phyloP scores from a whole-genome alignment of 2,888 invertebrate species.

The Macropis europaea region DNA sequence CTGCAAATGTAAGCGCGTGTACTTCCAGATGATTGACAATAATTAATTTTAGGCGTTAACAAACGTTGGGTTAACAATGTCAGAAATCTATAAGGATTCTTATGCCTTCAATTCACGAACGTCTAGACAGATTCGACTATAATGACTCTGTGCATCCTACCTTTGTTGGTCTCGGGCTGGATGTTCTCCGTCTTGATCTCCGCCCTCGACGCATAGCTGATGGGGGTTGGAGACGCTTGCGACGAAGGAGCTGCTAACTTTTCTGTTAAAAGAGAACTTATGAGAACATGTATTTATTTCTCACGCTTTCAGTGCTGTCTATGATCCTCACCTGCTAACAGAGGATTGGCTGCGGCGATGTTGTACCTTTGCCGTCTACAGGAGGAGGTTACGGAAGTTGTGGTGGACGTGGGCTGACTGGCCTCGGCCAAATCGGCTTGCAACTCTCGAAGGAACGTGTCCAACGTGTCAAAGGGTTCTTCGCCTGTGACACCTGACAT shows the following conservation, averaged over 20 bases:
- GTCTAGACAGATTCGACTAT: too few species aligned
- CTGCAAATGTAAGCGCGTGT: too few species aligned
- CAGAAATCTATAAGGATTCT: too few species aligned
- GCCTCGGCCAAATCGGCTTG: slow-evolving; percentile 80
- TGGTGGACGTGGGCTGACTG: slow-evolving; percentile 81
- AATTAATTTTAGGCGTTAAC: too few species aligned
- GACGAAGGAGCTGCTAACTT: slow-evolving; percentile 80
- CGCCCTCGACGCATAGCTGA: slow-evolving; percentile 74
- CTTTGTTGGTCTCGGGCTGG: slow-evolving; percentile 75
- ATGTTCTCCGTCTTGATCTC: slow-evolving; percentile 77
- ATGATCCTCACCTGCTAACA: slow-evolving; percentile 87
- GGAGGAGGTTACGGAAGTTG: slow-evolving; percentile 80
- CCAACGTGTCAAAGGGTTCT: slow-evolving; percentile 91
- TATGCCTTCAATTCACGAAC: too few species aligned
- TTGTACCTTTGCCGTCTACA: slow-evolving; percentile 86
- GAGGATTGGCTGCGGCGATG: slow-evolving; percentile 92
- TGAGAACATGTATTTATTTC: not conserved
- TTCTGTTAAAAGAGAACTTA: slow-evolving; percentile 67
- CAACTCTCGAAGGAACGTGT: slow-evolving; percentile 90
- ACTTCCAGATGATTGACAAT: too few species aligned
- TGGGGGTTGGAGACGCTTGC: slow-evolving; percentile 77
- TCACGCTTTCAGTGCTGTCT: not conserved
- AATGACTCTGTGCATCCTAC: slow-evolving; percentile 61
- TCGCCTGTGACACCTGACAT: slow-evolving; percentile 82
- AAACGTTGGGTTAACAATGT: too few species aligned